These are phyloP conservation scores for Chironomus tentans DNA, from an alignment of 2,888 invertebrate species.

Conservation along the genomic window DNA sequence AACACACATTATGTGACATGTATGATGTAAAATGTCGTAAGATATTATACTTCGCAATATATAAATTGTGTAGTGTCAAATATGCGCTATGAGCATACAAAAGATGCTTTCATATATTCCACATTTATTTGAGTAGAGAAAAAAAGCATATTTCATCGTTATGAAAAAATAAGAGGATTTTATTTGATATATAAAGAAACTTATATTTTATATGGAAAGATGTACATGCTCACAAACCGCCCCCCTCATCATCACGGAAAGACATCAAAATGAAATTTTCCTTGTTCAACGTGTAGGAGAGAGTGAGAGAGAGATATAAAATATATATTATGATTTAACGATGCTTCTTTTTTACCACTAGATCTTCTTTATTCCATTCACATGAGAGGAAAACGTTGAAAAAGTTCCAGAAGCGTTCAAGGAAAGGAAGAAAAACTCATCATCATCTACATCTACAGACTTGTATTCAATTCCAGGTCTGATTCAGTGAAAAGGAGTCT, in stretches of 20 bases:
- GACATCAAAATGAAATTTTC: constrained; percentile 25
- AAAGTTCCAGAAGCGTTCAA: no score
- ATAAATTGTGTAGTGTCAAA: constrained; percentile 8
- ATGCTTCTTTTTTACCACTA: neutral
- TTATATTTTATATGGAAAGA: neutral
- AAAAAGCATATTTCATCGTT: constrained; percentile 23
- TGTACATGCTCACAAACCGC: neutral
- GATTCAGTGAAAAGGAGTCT: no score
- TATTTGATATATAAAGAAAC: neutral
- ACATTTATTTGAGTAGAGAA: neutral
- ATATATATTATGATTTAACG: constrained; percentile 21
- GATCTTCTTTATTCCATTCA: no score
- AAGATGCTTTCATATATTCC: neutral
- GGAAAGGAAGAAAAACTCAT: no score
- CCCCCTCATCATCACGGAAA: neutral
- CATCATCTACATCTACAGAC: no score
- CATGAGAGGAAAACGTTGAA: no score
- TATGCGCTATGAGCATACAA: neutral
- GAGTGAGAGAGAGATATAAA: neutral
- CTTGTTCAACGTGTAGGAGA: neutral
- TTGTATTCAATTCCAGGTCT: no score
- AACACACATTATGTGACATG: constrained; percentile 17
- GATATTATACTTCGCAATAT: neutral
- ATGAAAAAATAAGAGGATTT: constrained; percentile 13
- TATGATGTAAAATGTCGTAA: constrained; percentile 2